phyloP scores from a whole-genome alignment of 2,888 invertebrate species.

The Onthophagus sagittarius region DNA sequence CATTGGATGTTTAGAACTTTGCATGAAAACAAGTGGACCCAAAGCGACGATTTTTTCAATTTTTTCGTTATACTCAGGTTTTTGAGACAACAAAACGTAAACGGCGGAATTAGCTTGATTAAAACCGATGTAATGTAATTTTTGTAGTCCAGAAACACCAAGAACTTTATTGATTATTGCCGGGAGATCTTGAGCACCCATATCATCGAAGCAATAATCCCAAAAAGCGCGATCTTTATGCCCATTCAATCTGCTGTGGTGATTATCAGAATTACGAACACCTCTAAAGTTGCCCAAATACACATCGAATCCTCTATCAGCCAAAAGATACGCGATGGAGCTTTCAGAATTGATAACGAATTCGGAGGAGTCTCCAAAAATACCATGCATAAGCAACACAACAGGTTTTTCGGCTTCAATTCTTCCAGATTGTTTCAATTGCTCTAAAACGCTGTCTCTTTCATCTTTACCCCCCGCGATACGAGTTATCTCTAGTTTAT shows the following conservation, averaged over 20 bases:
- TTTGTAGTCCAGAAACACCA: conserved; percentile 52
- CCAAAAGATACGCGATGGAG: conserved; percentile 56
- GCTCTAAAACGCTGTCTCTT: neutral
- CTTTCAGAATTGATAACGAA: conserved; percentile 70
- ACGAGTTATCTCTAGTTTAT: conserved; percentile 71
- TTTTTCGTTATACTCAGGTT: conserved; percentile 62
- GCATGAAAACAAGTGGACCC: conserved; percentile 61
- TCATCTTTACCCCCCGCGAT: conserved; percentile 55
- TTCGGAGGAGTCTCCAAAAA: conserved; percentile 68
- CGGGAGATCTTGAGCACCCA: conserved; percentile 73
- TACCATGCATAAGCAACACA: conserved; percentile 65
- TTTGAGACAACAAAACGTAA: conserved; percentile 60
- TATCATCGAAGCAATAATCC: conserved; percentile 61
- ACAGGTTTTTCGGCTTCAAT: conserved; percentile 46
- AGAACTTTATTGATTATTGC: conserved; percentile 71
- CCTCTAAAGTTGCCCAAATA: conserved; percentile 84
- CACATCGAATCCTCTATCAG: conserved; percentile 69
- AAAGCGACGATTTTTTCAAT: conserved; percentile 61
- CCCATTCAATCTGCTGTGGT: conserved; percentile 52
- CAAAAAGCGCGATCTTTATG: conserved; percentile 53
- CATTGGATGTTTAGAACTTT: conserved; percentile 10
- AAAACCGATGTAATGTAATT: conserved; percentile 74
- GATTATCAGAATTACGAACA: conserved; percentile 1
- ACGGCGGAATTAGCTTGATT: conserved; percentile 70
- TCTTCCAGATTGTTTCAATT: conserved; percentile 36